Evolutionary conservation across 2,113 vertebrate genomes (phyloP).

Genomic region (Cacatua alba): DNA sequence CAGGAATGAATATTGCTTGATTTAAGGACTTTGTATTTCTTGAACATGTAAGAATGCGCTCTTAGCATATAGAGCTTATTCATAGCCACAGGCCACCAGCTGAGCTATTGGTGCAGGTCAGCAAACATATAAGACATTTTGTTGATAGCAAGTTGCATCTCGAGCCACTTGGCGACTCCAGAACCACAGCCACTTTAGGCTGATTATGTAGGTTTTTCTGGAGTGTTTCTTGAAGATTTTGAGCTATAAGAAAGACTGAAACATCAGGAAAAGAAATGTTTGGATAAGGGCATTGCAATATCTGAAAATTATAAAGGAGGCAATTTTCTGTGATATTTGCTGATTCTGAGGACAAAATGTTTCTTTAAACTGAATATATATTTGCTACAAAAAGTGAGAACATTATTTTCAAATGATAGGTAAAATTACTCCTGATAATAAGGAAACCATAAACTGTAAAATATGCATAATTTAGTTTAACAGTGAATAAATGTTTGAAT

Average conservation of each 20-base stretch:
- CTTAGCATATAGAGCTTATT: not conserved
- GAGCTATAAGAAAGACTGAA: not conserved
- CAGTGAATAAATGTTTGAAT: not conserved
- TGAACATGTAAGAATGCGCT: not conserved
- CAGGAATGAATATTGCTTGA: not conserved
- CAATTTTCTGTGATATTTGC: not conserved
- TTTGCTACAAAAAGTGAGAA: not conserved
- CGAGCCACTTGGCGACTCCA: not conserved
- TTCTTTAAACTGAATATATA: not conserved
- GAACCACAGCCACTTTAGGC: not conserved
- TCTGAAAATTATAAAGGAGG: not conserved
- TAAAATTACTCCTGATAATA: not conserved
- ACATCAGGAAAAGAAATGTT: not conserved
- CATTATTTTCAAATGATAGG: not conserved
- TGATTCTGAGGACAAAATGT: not conserved
- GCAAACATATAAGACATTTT: not conserved
- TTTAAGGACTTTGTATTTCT: not conserved
- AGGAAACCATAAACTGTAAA: not conserved
- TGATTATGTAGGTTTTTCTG: not conserved
- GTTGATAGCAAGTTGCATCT: not conserved
- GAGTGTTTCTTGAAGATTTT: not conserved
- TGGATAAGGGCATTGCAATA: not conserved
- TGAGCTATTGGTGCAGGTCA: not conserved
- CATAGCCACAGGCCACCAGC: not conserved
- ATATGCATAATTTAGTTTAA: not conserved